Conservation (phyloP, 2,113 vertebrate species). For the Shinisaurus crocodilurus region DNA sequence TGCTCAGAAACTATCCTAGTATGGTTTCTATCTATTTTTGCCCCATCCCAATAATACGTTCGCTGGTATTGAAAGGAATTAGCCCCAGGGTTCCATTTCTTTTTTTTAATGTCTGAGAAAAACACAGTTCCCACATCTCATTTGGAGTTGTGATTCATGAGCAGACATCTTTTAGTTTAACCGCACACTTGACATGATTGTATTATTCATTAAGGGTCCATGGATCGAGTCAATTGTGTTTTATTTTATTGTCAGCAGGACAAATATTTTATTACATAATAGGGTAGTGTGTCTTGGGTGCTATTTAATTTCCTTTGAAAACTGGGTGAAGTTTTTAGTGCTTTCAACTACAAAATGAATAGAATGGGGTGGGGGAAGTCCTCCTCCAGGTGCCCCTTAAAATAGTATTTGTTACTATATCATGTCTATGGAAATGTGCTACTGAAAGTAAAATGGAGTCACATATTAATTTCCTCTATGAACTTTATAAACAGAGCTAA, state of each 20-base stretch:
- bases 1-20: constrained; percentile 23
- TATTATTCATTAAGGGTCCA: constrained; percentile 27
- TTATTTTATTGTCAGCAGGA: constrained; percentile 31
- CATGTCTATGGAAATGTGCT: not conserved
- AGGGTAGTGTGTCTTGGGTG: constrained; percentile 26
- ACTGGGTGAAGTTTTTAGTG: not conserved
- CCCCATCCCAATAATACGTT: constrained; percentile 21
- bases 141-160: constrained; percentile 43
- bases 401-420: constrained; percentile 2
- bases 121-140: constrained; percentile 27
- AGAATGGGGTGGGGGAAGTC: not conserved
- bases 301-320: constrained; percentile 37
- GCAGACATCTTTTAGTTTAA: constrained; percentile 34
- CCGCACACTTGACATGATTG: not conserved
- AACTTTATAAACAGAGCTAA: constrained; percentile 30
- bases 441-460: constrained; percentile 34
- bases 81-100: constrained; percentile 26
- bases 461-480: constrained; percentile 36
- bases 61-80: constrained; percentile 42
- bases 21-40: constrained; percentile 17
- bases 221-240: constrained; percentile 30
- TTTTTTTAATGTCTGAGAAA: not conserved
- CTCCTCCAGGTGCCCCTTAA: constrained; percentile 18
- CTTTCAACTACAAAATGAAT: not conserved
- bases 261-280: constrained; percentile 26